Evolutionary conservation across 2,888 invertebrate species (phyloP).

Genomic region (Erannis defoliaria): DNA sequence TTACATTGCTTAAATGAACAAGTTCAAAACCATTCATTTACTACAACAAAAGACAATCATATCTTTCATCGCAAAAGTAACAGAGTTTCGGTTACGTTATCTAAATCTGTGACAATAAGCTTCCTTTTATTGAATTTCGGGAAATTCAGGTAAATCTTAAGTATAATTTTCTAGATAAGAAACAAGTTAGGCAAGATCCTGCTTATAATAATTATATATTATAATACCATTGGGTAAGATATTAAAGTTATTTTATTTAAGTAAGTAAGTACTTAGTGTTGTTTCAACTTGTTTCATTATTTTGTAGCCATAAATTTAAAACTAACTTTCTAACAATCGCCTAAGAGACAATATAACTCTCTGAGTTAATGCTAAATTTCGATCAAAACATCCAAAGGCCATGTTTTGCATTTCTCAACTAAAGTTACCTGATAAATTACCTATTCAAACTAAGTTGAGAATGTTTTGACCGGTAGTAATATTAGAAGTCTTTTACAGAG

Average conservation of each 20-base stretch:
- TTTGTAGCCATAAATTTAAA: constrained; percentile 6
- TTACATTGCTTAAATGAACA: background rate
- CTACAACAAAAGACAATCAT: background rate
- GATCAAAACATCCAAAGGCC: background rate
- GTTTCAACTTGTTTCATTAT: constrained; percentile 2
- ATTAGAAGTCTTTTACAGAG: too few relatives aligned
- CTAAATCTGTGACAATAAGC: background rate
- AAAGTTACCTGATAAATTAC: background rate
- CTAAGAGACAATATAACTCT: background rate
- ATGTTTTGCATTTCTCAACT: background rate
- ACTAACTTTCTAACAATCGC: background rate
- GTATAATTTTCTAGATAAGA: constrained; percentile 22
- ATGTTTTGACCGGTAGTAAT: too few relatives aligned
- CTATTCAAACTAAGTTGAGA: too few relatives aligned
- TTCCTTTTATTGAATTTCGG: constrained; percentile 3
- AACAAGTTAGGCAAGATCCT: constrained; percentile 1
- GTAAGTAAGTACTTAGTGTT: background rate
- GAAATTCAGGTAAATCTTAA: constrained; percentile 10
- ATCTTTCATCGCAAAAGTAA: background rate
- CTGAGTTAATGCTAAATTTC: background rate
- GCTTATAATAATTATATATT: too few relatives aligned
- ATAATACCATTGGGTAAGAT: too few relatives aligned
- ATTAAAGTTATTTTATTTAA: constrained; percentile 11
- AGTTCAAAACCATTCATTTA: background rate
- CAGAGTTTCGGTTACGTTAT: background rate